A percentile compares a stretch with the other conserved stretches of the same genome.
phyloP scores from a whole-genome alignment of 2,113 vertebrate genomes.

The Glaucomys volans region DNA sequence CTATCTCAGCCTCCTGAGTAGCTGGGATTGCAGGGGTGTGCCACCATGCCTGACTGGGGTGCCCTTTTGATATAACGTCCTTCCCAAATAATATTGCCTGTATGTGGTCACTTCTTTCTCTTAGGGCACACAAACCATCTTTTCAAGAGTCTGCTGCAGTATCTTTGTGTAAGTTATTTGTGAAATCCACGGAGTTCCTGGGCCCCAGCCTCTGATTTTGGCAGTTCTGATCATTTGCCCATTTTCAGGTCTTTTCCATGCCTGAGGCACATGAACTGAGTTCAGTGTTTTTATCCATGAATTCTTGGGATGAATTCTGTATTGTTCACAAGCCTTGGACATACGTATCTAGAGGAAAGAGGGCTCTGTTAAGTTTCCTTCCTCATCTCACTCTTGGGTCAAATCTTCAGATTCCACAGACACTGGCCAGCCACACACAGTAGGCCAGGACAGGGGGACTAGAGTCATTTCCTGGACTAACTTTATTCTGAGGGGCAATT shows the following conservation, averaged over 20 bases:
- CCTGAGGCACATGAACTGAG: no score
- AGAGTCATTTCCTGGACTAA: background rate
- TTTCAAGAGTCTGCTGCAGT: background rate
- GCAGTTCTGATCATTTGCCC: background rate
- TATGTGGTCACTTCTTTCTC: background rate
- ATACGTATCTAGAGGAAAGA: background rate
- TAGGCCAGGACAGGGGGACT: background rate
- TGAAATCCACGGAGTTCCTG: background rate
- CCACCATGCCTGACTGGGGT: background rate
- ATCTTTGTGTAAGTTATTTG: background rate
- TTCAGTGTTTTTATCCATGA: background rate
- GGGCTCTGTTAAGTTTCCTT: background rate
- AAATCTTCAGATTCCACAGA: background rate
- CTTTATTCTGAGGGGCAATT: background rate
- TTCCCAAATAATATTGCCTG: background rate
- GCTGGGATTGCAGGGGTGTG: no score
- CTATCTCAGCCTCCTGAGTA: no score
- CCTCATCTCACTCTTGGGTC: background rate
- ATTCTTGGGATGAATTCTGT: background rate
- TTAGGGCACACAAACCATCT: no score
- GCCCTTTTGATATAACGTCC: background rate
- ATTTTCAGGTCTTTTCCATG: background rate
- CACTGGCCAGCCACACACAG: background rate
- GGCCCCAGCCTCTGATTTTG: background rate
- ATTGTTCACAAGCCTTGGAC: background rate